Conservation (phyloP, 2,797 vertebrate genomes). For the Siniperca undulata region DNA sequence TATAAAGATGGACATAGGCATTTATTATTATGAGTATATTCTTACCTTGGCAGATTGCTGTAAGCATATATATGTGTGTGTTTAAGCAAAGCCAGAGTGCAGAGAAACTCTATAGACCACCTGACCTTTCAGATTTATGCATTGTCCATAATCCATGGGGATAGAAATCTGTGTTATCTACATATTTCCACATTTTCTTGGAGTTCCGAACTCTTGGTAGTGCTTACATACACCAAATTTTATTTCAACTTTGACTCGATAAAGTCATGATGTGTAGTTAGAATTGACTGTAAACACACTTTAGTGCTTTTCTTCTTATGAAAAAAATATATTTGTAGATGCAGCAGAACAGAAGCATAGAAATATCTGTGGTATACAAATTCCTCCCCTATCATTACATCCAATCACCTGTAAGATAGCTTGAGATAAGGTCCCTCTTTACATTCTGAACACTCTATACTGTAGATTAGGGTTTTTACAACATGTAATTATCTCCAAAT, state of each 20-base stretch:
- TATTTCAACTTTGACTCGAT: background rate
- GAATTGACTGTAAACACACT: background rate
- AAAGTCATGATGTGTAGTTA: background rate
- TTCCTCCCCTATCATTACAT: background rate
- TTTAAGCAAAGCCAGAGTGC: background rate
- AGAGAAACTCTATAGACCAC: background rate
- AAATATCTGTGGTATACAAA: background rate
- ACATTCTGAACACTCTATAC: background rate
- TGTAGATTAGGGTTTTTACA: slow-evolving; percentile 3
- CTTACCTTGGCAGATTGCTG: background rate
- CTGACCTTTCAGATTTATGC: background rate
- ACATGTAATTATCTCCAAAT: background rate
- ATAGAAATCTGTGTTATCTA: background rate
- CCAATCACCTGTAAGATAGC: background rate
- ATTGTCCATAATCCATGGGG: background rate
- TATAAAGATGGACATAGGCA: background rate
- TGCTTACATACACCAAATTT: background rate
- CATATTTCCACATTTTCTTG: background rate
- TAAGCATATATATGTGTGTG: background rate
- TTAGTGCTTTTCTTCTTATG: background rate
- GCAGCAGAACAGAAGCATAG: background rate
- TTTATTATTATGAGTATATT: background rate
- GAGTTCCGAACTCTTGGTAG: background rate
- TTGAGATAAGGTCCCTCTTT: background rate
- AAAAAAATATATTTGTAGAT: background rate